Base-by-base conservation (phyloP, 2,113 vertebrate genomes). In the Argyrosomus japonicus region DNA sequence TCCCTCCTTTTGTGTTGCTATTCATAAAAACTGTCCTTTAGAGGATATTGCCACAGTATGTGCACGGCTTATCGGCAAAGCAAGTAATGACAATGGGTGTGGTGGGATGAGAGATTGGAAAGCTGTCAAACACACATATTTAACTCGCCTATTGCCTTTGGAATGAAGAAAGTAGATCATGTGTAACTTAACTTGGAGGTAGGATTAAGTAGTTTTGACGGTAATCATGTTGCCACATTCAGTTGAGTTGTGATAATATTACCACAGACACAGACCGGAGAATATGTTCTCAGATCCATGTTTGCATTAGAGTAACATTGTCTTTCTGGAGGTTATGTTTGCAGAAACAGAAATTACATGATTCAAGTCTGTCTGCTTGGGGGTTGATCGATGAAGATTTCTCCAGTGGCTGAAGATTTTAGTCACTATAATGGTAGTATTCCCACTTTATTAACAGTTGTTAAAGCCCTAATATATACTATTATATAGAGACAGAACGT, bases 11-110 rank as follows among this genome's bases (percentile, higher is more conserved):
- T 62, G 27, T 86, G 51, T 88, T 85, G 77, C 77, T 83, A 85
- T 86, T 81, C 80, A 77, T 81, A 86, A 62, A 40, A 89, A 82
- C 43, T 67, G 60, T 71, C 32, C 73, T 62, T 84, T 48, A 83
- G 75, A 85, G 81, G 83, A 82, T 87, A 87, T 88, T 90, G 83
- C 84, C 60, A 47, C 54, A 75, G 32, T 67, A 61, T 83, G 60
- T 83, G 36, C 67, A 76, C 48, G 76, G 57, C 81, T 92, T 90
- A 89, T 88, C 83, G 76, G 79, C 29, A 21, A 72, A 48, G 48
- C 68, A 50, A 74, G 57, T 53, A 74, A 58, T 53, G 57, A 67
- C 43, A 45, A 54, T 56, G 47, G 25, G 45, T 70, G 57, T 85
- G 47, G 29, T 58, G 40, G 63, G 65, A 36, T 23, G 56, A 62